Base-by-base conservation (phyloP, 1,140 invertebrate genomes). In the Probaryconus sp. region DNA sequence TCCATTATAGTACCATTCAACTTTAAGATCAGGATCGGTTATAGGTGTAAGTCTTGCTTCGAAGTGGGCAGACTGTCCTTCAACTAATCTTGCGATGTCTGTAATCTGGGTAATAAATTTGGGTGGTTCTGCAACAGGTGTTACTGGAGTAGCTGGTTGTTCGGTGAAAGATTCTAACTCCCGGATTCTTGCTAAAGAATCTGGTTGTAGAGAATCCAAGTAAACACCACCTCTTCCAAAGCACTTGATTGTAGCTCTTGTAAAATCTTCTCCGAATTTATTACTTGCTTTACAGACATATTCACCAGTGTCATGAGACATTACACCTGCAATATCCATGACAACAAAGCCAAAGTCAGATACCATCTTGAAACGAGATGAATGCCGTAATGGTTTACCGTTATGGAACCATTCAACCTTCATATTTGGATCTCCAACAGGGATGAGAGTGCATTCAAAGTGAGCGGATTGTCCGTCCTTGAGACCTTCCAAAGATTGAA, bases 341-440 rank as follows among this genome's bases (percentile, higher is more conserved):
- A 97, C 93, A 6, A 98, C 97, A 86, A 96, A 98, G 37, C 97
- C 97, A 88, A 98, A 98, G 84, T 98, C 97, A 63, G 96, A 97
- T 0, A 97, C 93, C 64, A 95, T 95, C 83, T 98, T 98, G 70
- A 97, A 97, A 50, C 97, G 91, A 24, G 94, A 95, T 4, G 95
- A 96, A 78, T 97, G 94, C 40, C 94, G 90, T 35, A 98, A 81
- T 16, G 95, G 94, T 79, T 95, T 90, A 3, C 95, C 95, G 83
- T 98, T 97, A 71, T 97, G 95, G 86, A 96, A 97, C 97, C 97
- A 98, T 88, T 98, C 97, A 10, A 98, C 95, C 81, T 95, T 95
- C 87, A 98, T 91, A n/a, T 94, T 91, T 5, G 96, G 95, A 89
- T 98, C 96, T 55, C 94, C 94, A n/a, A 96, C 93, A 2, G 96